Evolutionary conservation across 2,888 invertebrate species (phyloP), one percentile per base, ranked within the genome.

Genomic region (Chloromyia formosa): DNA sequence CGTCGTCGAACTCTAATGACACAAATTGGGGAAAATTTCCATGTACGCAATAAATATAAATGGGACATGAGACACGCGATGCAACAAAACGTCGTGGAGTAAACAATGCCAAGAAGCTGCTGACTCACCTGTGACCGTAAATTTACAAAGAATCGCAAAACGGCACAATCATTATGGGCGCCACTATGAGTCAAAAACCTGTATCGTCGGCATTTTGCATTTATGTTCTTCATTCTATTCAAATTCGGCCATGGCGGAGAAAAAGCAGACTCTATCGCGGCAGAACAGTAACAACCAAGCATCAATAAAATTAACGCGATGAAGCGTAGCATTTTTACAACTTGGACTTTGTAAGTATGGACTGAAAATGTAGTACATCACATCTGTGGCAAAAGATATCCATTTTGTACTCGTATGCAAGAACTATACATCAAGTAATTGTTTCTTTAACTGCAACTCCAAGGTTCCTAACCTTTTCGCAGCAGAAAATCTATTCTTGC

Each of bases 181-280:
- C 23, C 20, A 23, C 20, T 16, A 62, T 62, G 62, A 62, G 62
- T 62, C 62, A 62, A 62, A 40, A 40, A 62, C 40, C 62, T 40
- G 62, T 27, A 49, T 42, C 42, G 42, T 5, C n/a, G n/a, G n/a
- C n/a, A 9, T 42, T 42, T 42, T 42, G 49, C 49, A 49, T 49
- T 35, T 35, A 2, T 49, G 49, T 49, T 1, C 16, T 49, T 49
- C 49, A 49, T 5, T 49, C 49, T 12, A 49, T n/a, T 12, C 14
- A 10, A 49, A 49, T n/a, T n/a, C 49, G 16, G 49, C 49, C 49
- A 35, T 7, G 7, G 3, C 27, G 27, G 7, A n/a, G n/a, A 35
- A 35, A 35, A 7, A 35, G 27, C 2, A 35, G 27, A 35, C 2
- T 35, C 3, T 35, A 4, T 35, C 7, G 49, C 49, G 49, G 10